Conservation (phyloP, 2,888 invertebrate genomes). For the Eulithis testata region DNA sequence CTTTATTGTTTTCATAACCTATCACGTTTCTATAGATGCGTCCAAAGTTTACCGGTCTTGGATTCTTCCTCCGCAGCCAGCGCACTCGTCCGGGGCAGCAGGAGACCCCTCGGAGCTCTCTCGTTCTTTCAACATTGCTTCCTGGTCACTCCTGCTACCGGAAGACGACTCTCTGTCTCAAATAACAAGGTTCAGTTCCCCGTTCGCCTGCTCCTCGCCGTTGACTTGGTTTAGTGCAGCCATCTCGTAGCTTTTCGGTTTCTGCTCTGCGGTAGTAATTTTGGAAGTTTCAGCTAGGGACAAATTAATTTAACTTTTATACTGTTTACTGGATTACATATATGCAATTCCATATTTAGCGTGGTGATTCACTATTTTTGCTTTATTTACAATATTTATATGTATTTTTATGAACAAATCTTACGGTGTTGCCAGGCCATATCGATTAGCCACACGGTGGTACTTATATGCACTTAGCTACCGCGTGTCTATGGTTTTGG, state of each 20-base stretch:
- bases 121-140: constrained; percentile 88
- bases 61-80: constrained; percentile 86
- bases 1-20: not conserved
- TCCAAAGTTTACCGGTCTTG: constrained; percentile 81
- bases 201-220: constrained; percentile 46
- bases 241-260: constrained; percentile 46
- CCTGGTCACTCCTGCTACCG: constrained; percentile 57
- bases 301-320: not conserved
- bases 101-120: constrained; percentile 82
- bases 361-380: no score
- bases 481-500: no score
- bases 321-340: no score
- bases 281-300: constrained; percentile 21
- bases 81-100: constrained; percentile 80
- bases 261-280: constrained; percentile 35
- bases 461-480: no score
- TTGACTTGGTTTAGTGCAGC: constrained; percentile 50
- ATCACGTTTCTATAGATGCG: no score
- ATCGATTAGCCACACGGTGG: no score
- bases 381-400: no score
- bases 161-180: constrained; percentile 68
- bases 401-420: no score
- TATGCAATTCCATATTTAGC: no score
- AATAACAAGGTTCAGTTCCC: constrained; percentile 65
- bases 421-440: no score